Evolutionary conservation across 2,888 invertebrate genomes (phyloP), one percentile per base, ranked within the genome.

Genomic region (Mactromeris polynyma): DNA sequence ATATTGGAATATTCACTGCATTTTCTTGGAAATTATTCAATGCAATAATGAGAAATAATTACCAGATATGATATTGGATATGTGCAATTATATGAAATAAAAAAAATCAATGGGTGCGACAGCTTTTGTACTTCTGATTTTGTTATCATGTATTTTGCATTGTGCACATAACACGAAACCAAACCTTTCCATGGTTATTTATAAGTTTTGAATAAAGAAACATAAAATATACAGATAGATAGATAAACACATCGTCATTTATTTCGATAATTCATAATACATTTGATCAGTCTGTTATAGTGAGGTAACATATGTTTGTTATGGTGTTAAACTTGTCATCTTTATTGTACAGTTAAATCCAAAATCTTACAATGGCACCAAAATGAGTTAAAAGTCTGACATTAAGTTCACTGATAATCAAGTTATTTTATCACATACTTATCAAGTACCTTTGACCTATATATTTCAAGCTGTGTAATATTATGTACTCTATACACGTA

Each of bases 11-110:
- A 64, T 26, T 64, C 6, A 64, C 11, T 26, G n/a, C n/a, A 26
- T 26, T 7, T 64, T 64, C 58, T 26, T 26, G 26, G 58, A 26
- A 64, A 26, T 11, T 9, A 7, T n/a, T 64, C 26, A n/a, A 7
- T 9, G 2, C n/a, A 2, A 26, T 26, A 26, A 9, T 26, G 6
- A 64, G n/a, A 64, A 64, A 6, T 26, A 4, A 4, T 1, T 46
- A 46, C 46, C 3, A 26, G n/a, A 9, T 26, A 26, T 26, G 1
- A 1, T 64, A 2, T 2, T 4, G 26, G n/a, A 26, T 6, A 64
- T 64, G 58, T 64, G 58, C 58, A 64, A 26, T 46, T 46, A 64
- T 51, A 64, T 7, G 58, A 64, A 64, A 64, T 64, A 64, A 64
- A 64, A 64, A 9, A 4, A 42, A 42, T 42, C 42, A 42, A 42